Conservation (phyloP, 2,797 vertebrate species). For the Hoplostethus atlanticus region DNA sequence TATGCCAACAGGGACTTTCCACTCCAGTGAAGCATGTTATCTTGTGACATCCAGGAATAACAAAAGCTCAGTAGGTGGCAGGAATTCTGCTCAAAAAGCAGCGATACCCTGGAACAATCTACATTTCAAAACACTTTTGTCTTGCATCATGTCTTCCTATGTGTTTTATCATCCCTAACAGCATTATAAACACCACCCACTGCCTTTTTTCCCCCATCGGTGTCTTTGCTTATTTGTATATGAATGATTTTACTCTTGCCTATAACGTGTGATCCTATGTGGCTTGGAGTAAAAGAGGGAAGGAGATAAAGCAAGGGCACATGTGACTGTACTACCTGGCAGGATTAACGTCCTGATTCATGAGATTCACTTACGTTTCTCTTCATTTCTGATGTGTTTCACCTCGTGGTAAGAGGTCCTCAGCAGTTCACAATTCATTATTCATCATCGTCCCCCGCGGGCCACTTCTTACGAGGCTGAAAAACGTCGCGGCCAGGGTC, state of each 20-base stretch:
- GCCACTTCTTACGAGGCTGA: not conserved
- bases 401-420: not conserved
- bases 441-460: not conserved
- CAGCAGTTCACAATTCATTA: not conserved
- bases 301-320: not conserved
- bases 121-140: not conserved
- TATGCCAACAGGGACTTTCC: not conserved
- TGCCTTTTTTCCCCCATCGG: too few relatives aligned
- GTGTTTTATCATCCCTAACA: too few relatives aligned
- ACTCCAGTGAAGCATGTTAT: slow-evolving; percentile 1
- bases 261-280: not conserved
- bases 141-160: not conserved
- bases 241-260: not conserved
- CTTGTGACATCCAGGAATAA: not conserved
- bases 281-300: too few relatives aligned
- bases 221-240: not conserved
- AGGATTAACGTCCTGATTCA: not conserved
- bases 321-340: slow-evolving; percentile 5
- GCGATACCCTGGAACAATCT: not conserved
- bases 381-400: not conserved
- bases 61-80: not conserved
- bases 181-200: too few relatives aligned
- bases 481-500: not conserved
- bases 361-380: not conserved
- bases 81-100: not conserved